Evolutionary conservation across 2,888 invertebrate genomes (phyloP).

Genomic region (Anthrax anthrax): DNA sequence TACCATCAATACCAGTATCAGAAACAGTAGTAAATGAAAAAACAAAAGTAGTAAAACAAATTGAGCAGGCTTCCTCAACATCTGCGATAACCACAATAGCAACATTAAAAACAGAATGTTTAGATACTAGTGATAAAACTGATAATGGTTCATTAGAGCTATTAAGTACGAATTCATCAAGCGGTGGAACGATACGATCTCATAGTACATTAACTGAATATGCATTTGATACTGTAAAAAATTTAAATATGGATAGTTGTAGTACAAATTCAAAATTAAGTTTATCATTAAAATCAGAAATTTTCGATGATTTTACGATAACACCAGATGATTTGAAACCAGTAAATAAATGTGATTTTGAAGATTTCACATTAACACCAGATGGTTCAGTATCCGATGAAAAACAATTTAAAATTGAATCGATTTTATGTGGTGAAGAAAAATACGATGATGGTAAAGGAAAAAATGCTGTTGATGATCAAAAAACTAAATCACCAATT

Average conservation of each 20-base stretch:
- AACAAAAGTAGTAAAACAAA: no score
- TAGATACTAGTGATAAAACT: no score
- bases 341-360: slow-evolving; percentile 14
- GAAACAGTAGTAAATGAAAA: neutral
- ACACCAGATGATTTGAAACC: slow-evolving; percentile 13
- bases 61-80: no score
- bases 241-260: slow-evolving; percentile 15
- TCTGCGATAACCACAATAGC: neutral
- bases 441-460: neutral
- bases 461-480: neutral
- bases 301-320: slow-evolving; percentile 16
- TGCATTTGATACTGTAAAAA: slow-evolving; percentile 16
- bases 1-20: neutral
- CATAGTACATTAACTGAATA: slow-evolving; percentile 15
- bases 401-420: no score
- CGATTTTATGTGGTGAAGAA: neutral
- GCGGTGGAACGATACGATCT: slow-evolving; percentile 11
- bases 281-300: slow-evolving; percentile 15
- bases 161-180: neutral
- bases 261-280: slow-evolving; percentile 16
- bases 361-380: slow-evolving; percentile 17
- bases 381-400: slow-evolving; percentile 13
- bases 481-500: neutral
- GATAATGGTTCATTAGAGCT: neutral
- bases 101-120: neutral